A percentile compares a stretch with the other conserved stretches of the same genome.
These are phyloP conservation scores for Epinotia ramella DNA, from an alignment of 2,888 invertebrate genomes.

Conservation along the genomic window DNA sequence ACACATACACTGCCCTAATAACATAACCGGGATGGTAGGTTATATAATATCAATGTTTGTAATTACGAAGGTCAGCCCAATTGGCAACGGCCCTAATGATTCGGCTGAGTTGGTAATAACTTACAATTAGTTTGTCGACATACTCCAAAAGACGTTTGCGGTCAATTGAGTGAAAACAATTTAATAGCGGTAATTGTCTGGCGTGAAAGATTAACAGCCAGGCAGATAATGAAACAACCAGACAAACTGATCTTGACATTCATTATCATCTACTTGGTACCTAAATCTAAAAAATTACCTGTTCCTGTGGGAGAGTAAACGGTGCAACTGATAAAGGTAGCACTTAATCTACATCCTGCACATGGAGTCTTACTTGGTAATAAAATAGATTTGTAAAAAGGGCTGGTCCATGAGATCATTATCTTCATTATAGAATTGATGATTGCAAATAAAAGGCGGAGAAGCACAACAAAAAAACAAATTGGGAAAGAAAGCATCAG, in stretches of 20 bases:
- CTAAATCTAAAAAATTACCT: not conserved
- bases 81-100: slow-evolving; percentile 33
- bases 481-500: not conserved
- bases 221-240: not conserved
- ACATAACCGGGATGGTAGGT: not conserved
- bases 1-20: not conserved
- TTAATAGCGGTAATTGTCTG: slow-evolving; percentile 21
- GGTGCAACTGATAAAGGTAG: not conserved
- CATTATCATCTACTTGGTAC: not conserved
- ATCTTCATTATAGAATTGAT: not conserved
- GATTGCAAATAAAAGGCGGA: not conserved
- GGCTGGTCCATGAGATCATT: not conserved
- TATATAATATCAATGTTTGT: slow-evolving; percentile 1
- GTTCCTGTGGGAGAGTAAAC: not conserved
- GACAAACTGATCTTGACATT: not conserved
- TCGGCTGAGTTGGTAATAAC: slow-evolving; percentile 19
- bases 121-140: slow-evolving; percentile 31
- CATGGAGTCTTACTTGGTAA: not conserved
- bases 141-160: slow-evolving; percentile 23
- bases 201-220: slow-evolving; percentile 13
- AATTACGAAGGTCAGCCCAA: slow-evolving; percentile 27
- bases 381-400: not conserved
- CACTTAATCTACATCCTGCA: not conserved
- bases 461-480: not conserved
- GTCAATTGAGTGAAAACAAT: slow-evolving; percentile 37